A percentile compares a stretch with the other conserved stretches of the same genome.
phyloP scores from a whole-genome alignment of 1,140 invertebrate species.

The Zaprionus kolodkinae region DNA sequence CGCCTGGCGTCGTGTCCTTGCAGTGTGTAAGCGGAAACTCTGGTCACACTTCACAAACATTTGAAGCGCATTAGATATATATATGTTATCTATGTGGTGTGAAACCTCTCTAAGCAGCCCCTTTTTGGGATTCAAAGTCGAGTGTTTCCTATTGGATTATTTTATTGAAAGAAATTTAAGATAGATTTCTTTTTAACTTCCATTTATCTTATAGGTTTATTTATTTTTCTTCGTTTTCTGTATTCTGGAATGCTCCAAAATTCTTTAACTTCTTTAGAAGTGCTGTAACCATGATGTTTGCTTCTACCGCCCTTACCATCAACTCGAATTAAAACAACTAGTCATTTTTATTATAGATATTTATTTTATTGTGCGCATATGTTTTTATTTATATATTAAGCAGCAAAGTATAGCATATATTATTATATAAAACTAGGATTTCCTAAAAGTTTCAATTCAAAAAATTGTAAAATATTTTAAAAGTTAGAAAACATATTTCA shows the following conservation, averaged over 20 bases:
- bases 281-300: too few relatives aligned
- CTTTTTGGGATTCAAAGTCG: neutral
- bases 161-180: neutral
- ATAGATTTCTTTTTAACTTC: neutral
- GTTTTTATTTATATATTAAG: too few relatives aligned
- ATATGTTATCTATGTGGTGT: conserved; percentile 24
- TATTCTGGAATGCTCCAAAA: too few relatives aligned
- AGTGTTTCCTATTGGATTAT: conserved; percentile 13
- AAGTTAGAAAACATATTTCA: too few relatives aligned
- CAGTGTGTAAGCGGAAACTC: conserved; percentile 2
- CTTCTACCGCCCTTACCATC: neutral
- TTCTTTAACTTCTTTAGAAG: too few relatives aligned
- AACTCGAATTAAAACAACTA: neutral
- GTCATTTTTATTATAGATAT: neutral
- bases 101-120: conserved; percentile 48
- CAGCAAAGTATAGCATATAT: too few relatives aligned
- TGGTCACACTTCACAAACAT: conserved; percentile 20
- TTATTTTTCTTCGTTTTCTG: too few relatives aligned
- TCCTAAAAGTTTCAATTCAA: too few relatives aligned
- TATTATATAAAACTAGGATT: too few relatives aligned
- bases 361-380: too few relatives aligned
- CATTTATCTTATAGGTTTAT: too few relatives aligned
- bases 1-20: conserved; percentile 32
- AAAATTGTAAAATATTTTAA: too few relatives aligned
- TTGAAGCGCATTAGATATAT: conserved; percentile 63